phyloP scores from a whole-genome alignment of 2,113 vertebrate genomes.

The Crotalus viridis region DNA sequence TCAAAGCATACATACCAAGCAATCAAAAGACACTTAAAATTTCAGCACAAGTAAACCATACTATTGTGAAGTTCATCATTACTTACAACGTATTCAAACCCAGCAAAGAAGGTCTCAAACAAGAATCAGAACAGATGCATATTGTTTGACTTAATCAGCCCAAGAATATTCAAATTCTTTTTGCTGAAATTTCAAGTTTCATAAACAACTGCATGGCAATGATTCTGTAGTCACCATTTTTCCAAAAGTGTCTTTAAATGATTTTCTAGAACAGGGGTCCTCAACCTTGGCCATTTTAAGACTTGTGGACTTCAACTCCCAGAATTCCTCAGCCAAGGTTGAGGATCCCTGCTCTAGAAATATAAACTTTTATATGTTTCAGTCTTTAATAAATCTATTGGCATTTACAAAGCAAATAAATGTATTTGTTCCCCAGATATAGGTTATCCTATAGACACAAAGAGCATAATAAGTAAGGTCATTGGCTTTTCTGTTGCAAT shows the following conservation, averaged over 20 bases:
- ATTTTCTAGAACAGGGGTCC: not conserved
- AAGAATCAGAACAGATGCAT: not conserved
- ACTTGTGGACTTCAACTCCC: too few relatives aligned
- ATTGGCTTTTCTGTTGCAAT: slow-evolving; percentile 42
- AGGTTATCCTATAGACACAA: slow-evolving; percentile 50
- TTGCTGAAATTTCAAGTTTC: not conserved
- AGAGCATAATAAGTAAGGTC: slow-evolving; percentile 57
- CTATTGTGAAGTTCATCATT: not conserved
- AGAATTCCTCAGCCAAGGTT: too few relatives aligned
- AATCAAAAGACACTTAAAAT: not conserved
- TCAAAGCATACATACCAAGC: not conserved
- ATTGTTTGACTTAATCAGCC: not conserved
- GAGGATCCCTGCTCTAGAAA: not conserved
- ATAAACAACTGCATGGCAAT: too few relatives aligned
- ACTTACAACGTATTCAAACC: not conserved
- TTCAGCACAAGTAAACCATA: not conserved
- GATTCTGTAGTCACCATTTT: not conserved
- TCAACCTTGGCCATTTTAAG: too few relatives aligned
- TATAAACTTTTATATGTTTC: not conserved
- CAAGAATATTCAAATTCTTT: too few relatives aligned
- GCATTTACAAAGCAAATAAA: slow-evolving; percentile 16
- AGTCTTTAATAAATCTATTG: slow-evolving; percentile 13
- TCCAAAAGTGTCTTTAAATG: not conserved
- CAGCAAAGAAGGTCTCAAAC: not conserved
- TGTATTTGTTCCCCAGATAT: slow-evolving; percentile 15